phyloP scores from a whole-genome alignment of 2,888 invertebrate genomes.

The Pilophorus perplexus region DNA sequence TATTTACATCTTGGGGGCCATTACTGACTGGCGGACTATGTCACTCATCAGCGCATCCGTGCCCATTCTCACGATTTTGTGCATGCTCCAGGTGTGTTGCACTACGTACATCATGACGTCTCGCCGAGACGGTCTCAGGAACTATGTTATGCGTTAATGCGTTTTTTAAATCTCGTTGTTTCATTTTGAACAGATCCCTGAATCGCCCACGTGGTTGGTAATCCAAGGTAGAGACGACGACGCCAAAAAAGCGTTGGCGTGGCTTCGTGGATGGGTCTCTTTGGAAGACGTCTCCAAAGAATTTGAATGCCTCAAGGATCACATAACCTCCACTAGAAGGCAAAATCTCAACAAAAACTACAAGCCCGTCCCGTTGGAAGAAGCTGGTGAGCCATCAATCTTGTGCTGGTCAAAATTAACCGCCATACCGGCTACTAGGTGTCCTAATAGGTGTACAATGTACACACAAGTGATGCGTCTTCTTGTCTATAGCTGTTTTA shows the following conservation, averaged over 20 bases:
- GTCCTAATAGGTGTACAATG: no score
- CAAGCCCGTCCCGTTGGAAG: constrained; percentile 13
- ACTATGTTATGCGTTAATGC: no score
- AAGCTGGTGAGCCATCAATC: constrained; percentile 6
- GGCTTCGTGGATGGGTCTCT: constrained; percentile 58
- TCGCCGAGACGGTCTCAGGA: no score
- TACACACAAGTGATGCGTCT: no score
- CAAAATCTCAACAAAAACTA: constrained; percentile 5
- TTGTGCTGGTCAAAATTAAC: no score
- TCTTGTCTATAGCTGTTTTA: no score
- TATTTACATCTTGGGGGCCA: constrained; percentile 57
- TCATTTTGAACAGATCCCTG: constrained; percentile 61
- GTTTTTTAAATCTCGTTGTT: no score
- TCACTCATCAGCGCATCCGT: constrained; percentile 56
- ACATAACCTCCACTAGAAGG: constrained; percentile 49
- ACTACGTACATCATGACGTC: no score
- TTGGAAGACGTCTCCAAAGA: constrained; percentile 57
- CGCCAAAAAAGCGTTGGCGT: constrained; percentile 57
- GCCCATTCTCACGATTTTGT: constrained; percentile 56
- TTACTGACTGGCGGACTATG: constrained; percentile 58
- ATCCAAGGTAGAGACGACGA: constrained; percentile 59
- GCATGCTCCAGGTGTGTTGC: constrained; percentile 57
- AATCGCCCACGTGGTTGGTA: constrained; percentile 61
- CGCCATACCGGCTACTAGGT: no score
- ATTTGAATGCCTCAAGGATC: constrained; percentile 52